Base-by-base conservation (phyloP, 2,797 vertebrate genomes). In the Erpetoichthys calabaricus region DNA sequence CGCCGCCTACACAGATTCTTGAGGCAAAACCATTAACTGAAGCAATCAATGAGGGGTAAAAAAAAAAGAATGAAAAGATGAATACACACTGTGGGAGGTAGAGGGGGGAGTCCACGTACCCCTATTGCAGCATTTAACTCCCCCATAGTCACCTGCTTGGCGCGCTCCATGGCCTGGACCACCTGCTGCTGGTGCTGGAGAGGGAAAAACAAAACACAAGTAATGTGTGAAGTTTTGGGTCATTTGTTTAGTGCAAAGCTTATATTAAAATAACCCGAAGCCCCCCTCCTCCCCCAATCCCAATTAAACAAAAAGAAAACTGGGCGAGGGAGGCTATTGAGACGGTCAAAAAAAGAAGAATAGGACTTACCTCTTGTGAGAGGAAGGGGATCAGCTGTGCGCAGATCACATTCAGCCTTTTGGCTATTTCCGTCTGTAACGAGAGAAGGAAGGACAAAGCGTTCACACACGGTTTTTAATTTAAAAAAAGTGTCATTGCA, bases 91-190 rank as follows among this genome's bases (percentile, higher is more conserved):
- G 81, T 80, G 75, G 75, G 75, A 78, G 79, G 80, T 71, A 83
- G 81, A 83, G 82, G 79, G 80, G 83, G 80, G 81, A 84, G 81
- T 81, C 84, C 82, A 86, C 90, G 74, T 89, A 93, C 90, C 88
- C 91, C 91, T 73, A 93, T 91, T 43, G 88, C 89, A 68, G 87
- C 87, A 81, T 93, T 94, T 86, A 94, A 86, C 83, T 94, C 91
- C 77, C 87, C 89, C 91, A 93, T 92, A 83, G 91, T 94, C 89
- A 93, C 91, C 85, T 94, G 91, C 87, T 94, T 94, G 74, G 91
- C 91, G 70, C 91, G 84, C 56, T 94, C 91, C 82, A 94, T 91
- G 10, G 91, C 91, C 82, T 94, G 91, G 76, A 94, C 88, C 75
- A 94, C 91, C 70, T 94, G 91, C 77, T 94, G 91, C 74, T 94